A percentile compares a stretch with the other conserved stretches of the same genome.
Conservation (phyloP, 1,140 invertebrate genomes). For the Leptinotarsa defecta region DNA sequence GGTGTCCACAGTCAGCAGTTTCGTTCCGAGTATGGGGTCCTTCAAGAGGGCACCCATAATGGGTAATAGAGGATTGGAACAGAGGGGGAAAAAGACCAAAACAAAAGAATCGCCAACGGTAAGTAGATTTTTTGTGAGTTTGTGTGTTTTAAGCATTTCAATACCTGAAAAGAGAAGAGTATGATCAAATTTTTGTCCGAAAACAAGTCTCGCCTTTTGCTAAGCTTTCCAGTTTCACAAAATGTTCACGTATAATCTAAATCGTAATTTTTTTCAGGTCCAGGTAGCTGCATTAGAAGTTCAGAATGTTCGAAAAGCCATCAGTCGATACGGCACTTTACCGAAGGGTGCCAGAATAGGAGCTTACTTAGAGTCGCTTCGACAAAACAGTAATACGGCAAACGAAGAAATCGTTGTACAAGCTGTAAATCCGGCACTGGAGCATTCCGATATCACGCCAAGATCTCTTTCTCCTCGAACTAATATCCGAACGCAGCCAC, state of each 20-base stretch:
- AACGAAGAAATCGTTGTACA: conserved; percentile 58
- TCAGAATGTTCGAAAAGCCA: conserved; percentile 94
- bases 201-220: no score
- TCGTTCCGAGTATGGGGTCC: conserved; percentile 55
- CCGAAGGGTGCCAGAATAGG: conserved; percentile 95
- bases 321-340: conserved; percentile 94
- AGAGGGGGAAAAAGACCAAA: conserved; percentile 63
- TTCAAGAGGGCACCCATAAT: conserved; percentile 63
- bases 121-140: background rate
- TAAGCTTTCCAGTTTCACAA: no score
- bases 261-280: conserved; percentile 56
- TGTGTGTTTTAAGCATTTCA: no score
- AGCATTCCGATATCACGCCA: conserved; percentile 44
- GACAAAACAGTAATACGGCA: conserved; percentile 71
- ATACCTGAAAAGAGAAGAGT: background rate
- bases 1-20: conserved; percentile 50
- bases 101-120: conserved; percentile 58
- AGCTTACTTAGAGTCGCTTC: conserved; percentile 90
- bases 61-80: conserved; percentile 59
- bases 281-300: conserved; percentile 91
- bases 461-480: conserved; percentile 62
- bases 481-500: conserved; percentile 68
- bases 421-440: conserved; percentile 50
- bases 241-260: background rate
- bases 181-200: background rate